Percentiles rank a stretch among this genome's conserved stretches.
Conservation (phyloP, 2,888 invertebrate species). For the Yponomeuta sedellus region DNA sequence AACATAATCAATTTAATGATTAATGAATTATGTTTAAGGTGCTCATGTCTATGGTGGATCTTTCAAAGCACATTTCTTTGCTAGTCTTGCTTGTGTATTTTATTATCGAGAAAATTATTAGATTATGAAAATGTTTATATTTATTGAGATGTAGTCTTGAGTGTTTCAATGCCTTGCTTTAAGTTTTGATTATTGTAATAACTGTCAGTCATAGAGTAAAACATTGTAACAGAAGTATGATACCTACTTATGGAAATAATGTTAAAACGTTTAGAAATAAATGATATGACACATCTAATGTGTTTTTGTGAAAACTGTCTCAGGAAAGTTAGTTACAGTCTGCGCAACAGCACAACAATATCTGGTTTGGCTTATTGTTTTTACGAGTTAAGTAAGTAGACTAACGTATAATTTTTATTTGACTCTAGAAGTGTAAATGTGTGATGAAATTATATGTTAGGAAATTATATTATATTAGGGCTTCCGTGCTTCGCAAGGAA, state of each 20-base stretch:
- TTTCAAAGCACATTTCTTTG: constrained; percentile 12
- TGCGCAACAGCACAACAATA: no score
- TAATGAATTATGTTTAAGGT: constrained; percentile 1
- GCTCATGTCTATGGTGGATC: constrained; percentile 1
- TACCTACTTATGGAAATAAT: constrained; percentile 9
- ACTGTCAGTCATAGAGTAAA: constrained; percentile 14
- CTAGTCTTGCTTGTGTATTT: constrained; percentile 12
- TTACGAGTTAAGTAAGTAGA: no score
- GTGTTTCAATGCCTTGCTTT: constrained; percentile 10
- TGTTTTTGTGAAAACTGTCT: background rate
- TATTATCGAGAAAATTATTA: background rate
- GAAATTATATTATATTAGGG: no score
- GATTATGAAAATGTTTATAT: background rate
- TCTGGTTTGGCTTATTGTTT: no score
- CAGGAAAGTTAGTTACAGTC: background rate
- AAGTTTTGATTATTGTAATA: constrained; percentile 9
- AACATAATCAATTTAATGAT: background rate
- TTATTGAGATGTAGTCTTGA: background rate
- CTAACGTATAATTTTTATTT: no score
- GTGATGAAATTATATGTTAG: no score
- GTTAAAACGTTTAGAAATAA: constrained; percentile 9
- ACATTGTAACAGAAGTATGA: constrained; percentile 10
- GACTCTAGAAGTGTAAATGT: no score
- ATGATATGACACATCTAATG: background rate
- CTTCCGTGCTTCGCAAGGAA: no score